Percentiles rank a stretch among this genome's conserved stretches.
These are phyloP conservation scores for Ammodytes marinus DNA, from an alignment of 2,113 vertebrate genomes.

Conservation along the genomic window DNA sequence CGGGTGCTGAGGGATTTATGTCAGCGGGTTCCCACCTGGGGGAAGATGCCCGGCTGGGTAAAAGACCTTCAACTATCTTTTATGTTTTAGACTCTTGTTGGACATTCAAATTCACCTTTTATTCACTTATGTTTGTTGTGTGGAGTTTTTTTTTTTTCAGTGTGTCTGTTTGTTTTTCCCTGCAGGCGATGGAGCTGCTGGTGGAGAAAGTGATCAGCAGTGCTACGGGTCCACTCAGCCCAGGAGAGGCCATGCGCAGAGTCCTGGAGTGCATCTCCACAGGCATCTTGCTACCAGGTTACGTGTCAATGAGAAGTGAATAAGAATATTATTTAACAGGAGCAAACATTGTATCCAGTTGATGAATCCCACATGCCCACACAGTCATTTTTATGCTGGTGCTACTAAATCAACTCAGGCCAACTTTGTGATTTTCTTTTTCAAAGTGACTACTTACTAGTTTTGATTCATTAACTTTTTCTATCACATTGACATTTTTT, in stretches of 20 bases:
- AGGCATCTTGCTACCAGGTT: conserved; percentile 84
- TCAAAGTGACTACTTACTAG: background rate
- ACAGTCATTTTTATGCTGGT: background rate
- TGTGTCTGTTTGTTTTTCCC: background rate
- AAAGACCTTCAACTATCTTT: conserved; percentile 26
- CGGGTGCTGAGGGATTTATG: conserved; percentile 87
- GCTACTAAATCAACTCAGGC: background rate
- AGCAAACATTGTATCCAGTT: background rate
- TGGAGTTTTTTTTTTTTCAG: background rate
- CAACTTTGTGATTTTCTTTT: background rate
- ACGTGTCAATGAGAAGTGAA: background rate
- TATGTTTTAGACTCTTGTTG: background rate
- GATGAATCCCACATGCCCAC: no score
- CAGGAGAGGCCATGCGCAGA: conserved; percentile 84
- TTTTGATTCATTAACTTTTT: background rate
- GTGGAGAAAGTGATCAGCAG: conserved; percentile 86
- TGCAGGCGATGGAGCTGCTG: conserved; percentile 84
- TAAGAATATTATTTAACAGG: background rate
- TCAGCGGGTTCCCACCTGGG: conserved; percentile 87
- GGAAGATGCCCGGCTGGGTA: conserved; percentile 88
- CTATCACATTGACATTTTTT: background rate
- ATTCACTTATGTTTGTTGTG: background rate
- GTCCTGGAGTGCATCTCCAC: conserved; percentile 86
- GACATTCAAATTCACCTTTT: background rate
- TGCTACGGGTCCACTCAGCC: conserved; percentile 75